Percentiles rank a stretch among this genome's conserved stretches.
phyloP scores from a whole-genome alignment of 2,888 invertebrate genomes.

The Drosophila merina region DNA sequence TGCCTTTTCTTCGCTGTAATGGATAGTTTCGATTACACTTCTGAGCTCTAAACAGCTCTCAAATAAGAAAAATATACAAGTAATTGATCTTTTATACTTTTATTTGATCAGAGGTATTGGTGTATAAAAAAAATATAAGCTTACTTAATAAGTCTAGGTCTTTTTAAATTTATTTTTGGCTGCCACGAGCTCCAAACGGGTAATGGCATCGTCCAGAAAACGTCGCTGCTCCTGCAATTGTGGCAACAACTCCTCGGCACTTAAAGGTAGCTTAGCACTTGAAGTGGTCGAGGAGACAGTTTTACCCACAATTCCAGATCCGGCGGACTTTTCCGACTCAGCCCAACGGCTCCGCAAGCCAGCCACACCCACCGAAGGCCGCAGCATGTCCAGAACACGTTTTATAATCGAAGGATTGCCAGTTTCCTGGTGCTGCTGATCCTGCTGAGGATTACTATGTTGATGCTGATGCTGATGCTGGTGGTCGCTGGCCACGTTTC shows the following conservation, averaged over 20 bases:
- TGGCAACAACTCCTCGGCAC: slow-evolving; percentile 51
- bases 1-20: background rate
- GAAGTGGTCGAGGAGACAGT: slow-evolving; percentile 5
- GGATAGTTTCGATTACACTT: background rate
- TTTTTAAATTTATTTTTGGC: slow-evolving; percentile 8
- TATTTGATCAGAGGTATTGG: too few relatives aligned
- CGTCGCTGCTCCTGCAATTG: slow-evolving; percentile 62
- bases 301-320: slow-evolving; percentile 1
- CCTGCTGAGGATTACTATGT: background rate
- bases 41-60: too few relatives aligned
- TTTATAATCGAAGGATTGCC: slow-evolving; percentile 59
- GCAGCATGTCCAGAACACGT: slow-evolving; percentile 57
- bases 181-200: slow-evolving; percentile 55
- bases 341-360: slow-evolving; percentile 22
- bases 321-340: background rate
- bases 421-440: slow-evolving; percentile 21
- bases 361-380: slow-evolving; percentile 47
- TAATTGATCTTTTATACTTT: background rate
- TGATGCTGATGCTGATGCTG: slow-evolving; percentile 30
- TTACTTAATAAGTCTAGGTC: background rate
- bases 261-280: slow-evolving; percentile 27
- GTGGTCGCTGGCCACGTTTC: slow-evolving; percentile 38
- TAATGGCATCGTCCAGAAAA: slow-evolving; percentile 62
- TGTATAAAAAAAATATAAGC: background rate
- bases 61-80: too few relatives aligned